A percentile compares a stretch with the other conserved stretches of the same genome.
Conservation (phyloP, 2,113 vertebrate genomes). For the Gavialis gangeticus region DNA sequence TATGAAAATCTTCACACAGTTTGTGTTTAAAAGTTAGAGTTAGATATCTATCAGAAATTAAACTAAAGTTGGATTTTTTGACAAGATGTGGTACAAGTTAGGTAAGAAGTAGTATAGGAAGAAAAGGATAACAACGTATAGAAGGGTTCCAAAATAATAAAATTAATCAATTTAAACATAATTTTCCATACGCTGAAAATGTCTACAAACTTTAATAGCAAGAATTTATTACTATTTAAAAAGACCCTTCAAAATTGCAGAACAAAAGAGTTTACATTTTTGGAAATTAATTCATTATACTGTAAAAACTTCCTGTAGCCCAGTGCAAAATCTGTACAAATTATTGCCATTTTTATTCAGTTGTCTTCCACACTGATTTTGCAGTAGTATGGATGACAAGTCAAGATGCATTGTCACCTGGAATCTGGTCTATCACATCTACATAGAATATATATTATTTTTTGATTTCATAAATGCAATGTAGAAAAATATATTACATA, state of each 20-base stretch:
- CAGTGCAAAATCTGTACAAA: conserved; percentile 13
- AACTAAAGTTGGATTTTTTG: background rate
- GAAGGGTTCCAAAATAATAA: background rate
- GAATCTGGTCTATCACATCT: background rate
- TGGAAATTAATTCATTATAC: background rate
- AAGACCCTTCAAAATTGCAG: background rate
- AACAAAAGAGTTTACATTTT: background rate
- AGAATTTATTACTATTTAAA: background rate
- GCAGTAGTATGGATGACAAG: background rate
- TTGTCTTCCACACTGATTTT: background rate
- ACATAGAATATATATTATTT: background rate
- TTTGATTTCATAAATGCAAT: background rate
- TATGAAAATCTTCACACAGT: conserved; percentile 40
- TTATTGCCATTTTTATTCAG: conserved; percentile 20
- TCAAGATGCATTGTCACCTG: background rate
- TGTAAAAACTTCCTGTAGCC: conserved; percentile 1
- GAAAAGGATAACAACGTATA: background rate
- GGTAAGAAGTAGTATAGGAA: background rate
- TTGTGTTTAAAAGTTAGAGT: conserved; percentile 12
- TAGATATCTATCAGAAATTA: conserved; percentile 3
- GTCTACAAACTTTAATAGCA: no score
- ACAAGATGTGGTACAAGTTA: background rate
- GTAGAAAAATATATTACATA: background rate
- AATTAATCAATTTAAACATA: background rate
- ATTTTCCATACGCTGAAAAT: background rate